Conservation (phyloP, 2,113 vertebrate species). For the Mastomys coucha region DNA sequence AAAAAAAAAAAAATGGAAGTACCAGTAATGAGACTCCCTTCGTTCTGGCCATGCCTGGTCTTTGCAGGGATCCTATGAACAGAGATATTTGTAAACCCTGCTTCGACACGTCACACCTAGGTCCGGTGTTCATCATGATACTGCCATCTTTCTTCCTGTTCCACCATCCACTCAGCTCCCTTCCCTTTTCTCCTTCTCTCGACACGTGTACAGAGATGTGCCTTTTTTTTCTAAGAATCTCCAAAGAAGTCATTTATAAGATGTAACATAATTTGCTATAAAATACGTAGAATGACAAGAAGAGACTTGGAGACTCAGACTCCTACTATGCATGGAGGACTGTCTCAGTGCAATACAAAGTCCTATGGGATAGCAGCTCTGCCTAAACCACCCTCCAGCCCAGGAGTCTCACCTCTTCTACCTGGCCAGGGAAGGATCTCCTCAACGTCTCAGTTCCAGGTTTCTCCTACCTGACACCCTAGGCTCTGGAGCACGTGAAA, state of each 20-base stretch:
- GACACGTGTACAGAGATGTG: background rate
- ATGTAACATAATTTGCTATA: background rate
- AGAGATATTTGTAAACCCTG: background rate
- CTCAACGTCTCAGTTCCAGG: background rate
- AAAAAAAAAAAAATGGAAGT: background rate
- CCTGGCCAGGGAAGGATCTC: background rate
- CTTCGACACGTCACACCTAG: background rate
- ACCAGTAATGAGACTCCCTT: background rate
- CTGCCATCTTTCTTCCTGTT: background rate
- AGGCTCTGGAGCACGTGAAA: background rate
- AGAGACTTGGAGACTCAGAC: too few species aligned
- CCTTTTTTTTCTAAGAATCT: conserved; percentile 6
- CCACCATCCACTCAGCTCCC: background rate
- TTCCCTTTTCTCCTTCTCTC: background rate
- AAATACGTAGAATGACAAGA: background rate
- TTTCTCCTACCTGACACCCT: background rate
- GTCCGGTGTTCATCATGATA: background rate
- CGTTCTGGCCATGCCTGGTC: background rate
- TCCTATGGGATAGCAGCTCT: background rate
- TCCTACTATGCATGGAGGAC: background rate
- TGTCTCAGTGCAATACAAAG: background rate
- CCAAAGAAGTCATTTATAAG: background rate
- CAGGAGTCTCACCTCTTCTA: background rate
- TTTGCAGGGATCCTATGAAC: background rate
- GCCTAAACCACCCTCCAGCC: background rate